These are phyloP conservation scores for Archips xylosteana DNA, from an alignment of 2,888 invertebrate genomes.

Conservation along the genomic window DNA sequence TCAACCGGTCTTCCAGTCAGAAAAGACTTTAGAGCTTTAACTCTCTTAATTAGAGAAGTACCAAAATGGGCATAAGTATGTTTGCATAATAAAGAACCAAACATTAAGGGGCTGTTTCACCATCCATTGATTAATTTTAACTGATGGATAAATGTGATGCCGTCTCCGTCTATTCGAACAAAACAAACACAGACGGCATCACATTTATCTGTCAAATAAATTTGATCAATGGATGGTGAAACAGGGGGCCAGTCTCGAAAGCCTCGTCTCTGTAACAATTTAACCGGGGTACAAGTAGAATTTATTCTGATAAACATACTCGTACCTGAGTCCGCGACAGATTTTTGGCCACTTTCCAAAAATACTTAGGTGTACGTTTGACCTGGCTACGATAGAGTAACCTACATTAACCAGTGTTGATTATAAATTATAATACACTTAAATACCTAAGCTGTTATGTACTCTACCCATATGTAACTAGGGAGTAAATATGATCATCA, in stretches of 20 bases:
- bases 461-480: neutral
- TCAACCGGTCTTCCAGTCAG: neutral
- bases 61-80: neutral
- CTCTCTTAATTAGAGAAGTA: neutral
- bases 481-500: neutral
- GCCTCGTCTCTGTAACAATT: conserved; percentile 3
- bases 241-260: neutral
- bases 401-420: neutral
- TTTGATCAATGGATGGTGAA: no score
- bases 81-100: neutral
- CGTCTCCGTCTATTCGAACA: no score
- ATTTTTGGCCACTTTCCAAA: conserved; percentile 30
- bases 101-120: no score
- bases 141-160: no score
- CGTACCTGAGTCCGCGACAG: conserved; percentile 15
- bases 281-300: conserved; percentile 9
- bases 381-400: conserved; percentile 6
- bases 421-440: neutral
- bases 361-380: neutral
- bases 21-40: neutral
- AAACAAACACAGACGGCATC: no score
- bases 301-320: conserved; percentile 15
- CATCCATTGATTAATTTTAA: no score
- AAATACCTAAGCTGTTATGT: neutral
- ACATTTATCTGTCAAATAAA: no score